Base-by-base conservation (phyloP, 2,113 vertebrate species). In the Antennarius striatus region DNA sequence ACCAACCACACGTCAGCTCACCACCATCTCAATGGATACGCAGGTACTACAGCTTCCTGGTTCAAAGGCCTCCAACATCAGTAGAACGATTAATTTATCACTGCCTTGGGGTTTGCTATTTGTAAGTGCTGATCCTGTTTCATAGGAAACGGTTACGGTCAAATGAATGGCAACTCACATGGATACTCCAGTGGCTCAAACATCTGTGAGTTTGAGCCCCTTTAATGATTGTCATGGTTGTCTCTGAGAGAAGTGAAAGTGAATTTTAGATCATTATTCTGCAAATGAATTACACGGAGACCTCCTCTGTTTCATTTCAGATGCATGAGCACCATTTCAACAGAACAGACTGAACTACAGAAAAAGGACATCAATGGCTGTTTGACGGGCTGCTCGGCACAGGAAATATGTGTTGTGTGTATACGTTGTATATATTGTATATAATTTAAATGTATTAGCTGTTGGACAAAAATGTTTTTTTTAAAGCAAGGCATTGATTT, bases 301-400 rank as follows among this genome's bases (percentile, higher is more conserved):
- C 59, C 62, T 63, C 30, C 32, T 56, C 51, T 68, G 63, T 89
- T 17, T 73, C 30, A 0, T 83, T 89, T 57, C 74, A 97, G 95
- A 83, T 67, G 32, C 32, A 36, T 36, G 32, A 36, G 32, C 32
- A 36, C 32, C 32, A 7, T 36, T 36, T 36, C 32, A 36, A 52
- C 66, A 52, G 80, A 90, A 89, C 89, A 64, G 56, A 82, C 79
- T 64, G 86, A 91, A 92, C 85, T 86, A 83, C 90, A 91, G 84
- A 89, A 74, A 86, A 89, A 87, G 86, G 80, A 79, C 76, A 79
- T 86, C 81, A 45, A 77, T 84, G 81, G 79, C 79, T 88, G 88
- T 75, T 89, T 90, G 92, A 90, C 84, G 88, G 94, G 96, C 96
- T 98, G 96, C 95, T 98, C 91, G 89, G 93, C 92, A 79, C 77